Conservation (phyloP, 2,888 invertebrate species). For the Himalopsyche tibetana region DNA sequence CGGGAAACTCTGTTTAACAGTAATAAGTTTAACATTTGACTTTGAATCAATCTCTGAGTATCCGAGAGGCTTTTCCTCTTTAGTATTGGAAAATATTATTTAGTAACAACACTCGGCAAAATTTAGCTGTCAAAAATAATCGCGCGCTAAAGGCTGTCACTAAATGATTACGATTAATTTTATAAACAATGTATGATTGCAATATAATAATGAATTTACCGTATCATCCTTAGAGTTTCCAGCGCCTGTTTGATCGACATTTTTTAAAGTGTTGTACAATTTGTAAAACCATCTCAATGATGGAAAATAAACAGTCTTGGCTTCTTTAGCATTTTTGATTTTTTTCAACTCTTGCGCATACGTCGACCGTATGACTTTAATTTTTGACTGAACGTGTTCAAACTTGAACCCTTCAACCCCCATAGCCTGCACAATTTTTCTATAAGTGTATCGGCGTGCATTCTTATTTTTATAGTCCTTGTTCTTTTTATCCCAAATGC, state of each 20-base stretch:
- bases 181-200: too few species aligned
- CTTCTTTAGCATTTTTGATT: neutral
- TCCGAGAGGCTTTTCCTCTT: too few species aligned
- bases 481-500: slow-evolving; percentile 2
- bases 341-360: neutral
- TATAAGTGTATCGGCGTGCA: neutral
- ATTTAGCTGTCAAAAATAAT: too few species aligned
- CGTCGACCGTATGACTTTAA: neutral
- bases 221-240: neutral
- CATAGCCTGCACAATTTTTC: neutral
- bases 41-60: too few species aligned
- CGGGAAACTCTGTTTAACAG: too few species aligned
- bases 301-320: neutral
- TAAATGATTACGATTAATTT: too few species aligned
- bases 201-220: too few species aligned
- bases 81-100: too few species aligned
- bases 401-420: neutral
- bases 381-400: neutral
- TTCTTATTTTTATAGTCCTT: neutral
- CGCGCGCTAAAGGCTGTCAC: too few species aligned
- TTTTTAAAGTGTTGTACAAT: neutral
- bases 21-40: too few species aligned
- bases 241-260: neutral
- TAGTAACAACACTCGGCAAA: too few species aligned
- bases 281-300: neutral